A percentile compares a stretch with the other conserved stretches of the same genome.
phyloP scores from a whole-genome alignment of 2,113 vertebrate genomes.

The Vidua macroura region DNA sequence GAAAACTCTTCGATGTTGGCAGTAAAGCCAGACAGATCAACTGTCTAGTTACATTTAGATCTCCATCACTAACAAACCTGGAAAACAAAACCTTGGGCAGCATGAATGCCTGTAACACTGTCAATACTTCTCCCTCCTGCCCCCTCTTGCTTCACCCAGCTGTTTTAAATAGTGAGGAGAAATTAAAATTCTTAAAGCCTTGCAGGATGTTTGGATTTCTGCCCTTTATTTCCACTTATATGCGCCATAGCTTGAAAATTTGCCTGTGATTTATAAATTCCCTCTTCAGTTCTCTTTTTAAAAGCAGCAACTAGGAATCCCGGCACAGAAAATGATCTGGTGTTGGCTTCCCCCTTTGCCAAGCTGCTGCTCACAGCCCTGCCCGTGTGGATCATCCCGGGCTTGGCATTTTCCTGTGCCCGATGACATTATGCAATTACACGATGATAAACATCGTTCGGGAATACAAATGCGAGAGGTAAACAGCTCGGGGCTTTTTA shows the following conservation, averaged over 20 bases:
- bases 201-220: constrained; percentile 60
- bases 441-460: constrained; percentile 57
- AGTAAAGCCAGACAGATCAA: neutral
- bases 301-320: neutral
- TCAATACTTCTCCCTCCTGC: constrained; percentile 3
- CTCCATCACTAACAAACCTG: neutral
- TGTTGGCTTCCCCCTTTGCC: constrained; percentile 43
- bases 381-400: neutral
- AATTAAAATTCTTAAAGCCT: constrained; percentile 66
- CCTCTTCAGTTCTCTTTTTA: neutral
- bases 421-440: constrained; percentile 47
- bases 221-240: constrained; percentile 58
- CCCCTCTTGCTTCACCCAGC: constrained; percentile 48
- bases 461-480: constrained; percentile 77
- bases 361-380: neutral
- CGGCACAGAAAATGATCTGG: neutral
- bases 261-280: constrained; percentile 40
- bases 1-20: neutral
- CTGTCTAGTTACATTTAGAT: neutral
- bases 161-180: constrained; percentile 61
- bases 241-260: constrained; percentile 36
- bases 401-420: neutral
- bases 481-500: constrained; percentile 86
- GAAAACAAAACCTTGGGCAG: constrained; percentile 30
- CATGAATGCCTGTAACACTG: neutral